Base-by-base conservation (phyloP, 2,797 vertebrate genomes). In the Acipenser transmontanus region DNA sequence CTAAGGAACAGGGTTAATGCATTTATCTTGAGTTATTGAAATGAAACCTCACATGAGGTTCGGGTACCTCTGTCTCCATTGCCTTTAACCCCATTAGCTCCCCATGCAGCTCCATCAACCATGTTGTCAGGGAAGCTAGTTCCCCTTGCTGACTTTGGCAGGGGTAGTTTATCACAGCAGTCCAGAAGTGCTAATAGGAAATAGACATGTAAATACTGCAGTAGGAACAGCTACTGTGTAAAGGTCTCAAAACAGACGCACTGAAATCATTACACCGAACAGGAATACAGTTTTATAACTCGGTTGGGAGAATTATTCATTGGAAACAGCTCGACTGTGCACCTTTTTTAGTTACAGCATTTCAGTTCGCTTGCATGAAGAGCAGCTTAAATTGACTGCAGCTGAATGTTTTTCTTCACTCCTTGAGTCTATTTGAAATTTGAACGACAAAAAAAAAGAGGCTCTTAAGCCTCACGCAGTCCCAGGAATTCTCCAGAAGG, bases 61-160 rank as follows among this genome's bases (percentile, higher is more conserved):
- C 79, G 72, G 77, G 47, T 76, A 83, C 66, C 79, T 85, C 76
- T 66, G 72, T 72, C 72, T 74, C n/a, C 47, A 51, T 59, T 64
- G 73, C 67, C 65, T 66, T 57, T 63, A 75, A 73, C 66, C 73
- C 76, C 76, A 72, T 80, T 84, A 85, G 69, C 74, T 73, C 69
- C 68, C 77, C 1, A 49, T 74, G 63, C 70, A 75, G 74, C 82
- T 86, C 85, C 82, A 81, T 84, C 83, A 85, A 82, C 81, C 78
- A 74, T 50, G 57, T 48, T 70, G 73, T 72, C 82, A 78, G 74
- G 72, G 47, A 60, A 77, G 54, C 67, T 64, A 67, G 62, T 72
- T 78, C 66, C 71, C 74, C 71, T 73, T 70, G 69, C 60, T 66
- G 64, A 13, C 17, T 67, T 67, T 61, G 7, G 50, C 61, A 50